Evolutionary conservation across 2,797 vertebrate genomes (phyloP).

Genomic region (Coregonus ussuriensis): DNA sequence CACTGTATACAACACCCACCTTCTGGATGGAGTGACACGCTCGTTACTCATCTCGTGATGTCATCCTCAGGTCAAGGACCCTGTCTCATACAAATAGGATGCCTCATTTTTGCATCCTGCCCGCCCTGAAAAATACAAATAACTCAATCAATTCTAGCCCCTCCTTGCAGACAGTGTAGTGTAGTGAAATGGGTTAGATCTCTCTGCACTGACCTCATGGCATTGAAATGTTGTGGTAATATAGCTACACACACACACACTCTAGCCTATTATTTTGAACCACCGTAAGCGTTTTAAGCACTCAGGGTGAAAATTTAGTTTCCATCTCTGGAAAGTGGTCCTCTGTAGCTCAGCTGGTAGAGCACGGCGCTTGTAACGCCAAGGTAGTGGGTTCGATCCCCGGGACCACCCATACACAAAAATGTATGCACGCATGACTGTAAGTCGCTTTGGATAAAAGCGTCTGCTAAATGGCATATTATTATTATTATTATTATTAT

Average conservation of each 20-base stretch:
- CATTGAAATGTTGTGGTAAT: background rate
- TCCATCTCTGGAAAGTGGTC: too few species aligned
- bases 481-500: too few species aligned
- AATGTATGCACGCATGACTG: too few species aligned
- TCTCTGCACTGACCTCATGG: background rate
- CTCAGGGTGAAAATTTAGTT: background rate
- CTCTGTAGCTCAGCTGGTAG: too few species aligned
- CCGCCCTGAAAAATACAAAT: background rate
- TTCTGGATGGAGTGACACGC: conserved; percentile 27
- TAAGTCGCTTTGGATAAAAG: too few species aligned
- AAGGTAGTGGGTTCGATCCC: too few species aligned
- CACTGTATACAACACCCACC: conserved; percentile 39
- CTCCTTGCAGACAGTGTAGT: background rate
- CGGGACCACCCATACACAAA: too few species aligned
- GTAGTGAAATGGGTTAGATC: background rate
- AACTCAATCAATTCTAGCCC: conserved; percentile 13
- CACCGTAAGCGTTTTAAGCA: background rate
- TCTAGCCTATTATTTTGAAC: background rate
- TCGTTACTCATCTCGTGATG: conserved; percentile 38
- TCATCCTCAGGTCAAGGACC: conserved; percentile 16
- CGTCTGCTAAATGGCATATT: too few species aligned
- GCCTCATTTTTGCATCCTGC: background rate
- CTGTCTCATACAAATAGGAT: conserved; percentile 9
- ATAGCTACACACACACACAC: too few species aligned
- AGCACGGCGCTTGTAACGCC: too few species aligned